Evolutionary conservation across 2,113 vertebrate genomes (phyloP).

Genomic region (Ceyx melanurus): DNA sequence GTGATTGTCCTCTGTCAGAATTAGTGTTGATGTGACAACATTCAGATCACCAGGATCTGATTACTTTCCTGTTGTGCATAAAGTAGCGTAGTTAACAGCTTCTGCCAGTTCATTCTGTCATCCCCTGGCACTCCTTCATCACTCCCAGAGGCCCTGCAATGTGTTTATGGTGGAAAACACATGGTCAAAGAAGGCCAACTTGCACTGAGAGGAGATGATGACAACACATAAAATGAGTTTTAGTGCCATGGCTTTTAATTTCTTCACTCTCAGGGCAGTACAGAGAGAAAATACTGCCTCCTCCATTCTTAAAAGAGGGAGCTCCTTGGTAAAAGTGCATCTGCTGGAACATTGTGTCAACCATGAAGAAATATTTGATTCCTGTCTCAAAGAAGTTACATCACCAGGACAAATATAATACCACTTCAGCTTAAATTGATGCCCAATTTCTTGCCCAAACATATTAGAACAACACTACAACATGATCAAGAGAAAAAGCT

Average conservation of each 20-base stretch:
- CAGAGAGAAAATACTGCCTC: neutral
- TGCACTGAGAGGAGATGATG: neutral
- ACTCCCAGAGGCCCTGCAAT: neutral
- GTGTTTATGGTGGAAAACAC: neutral
- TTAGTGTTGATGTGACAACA: neutral
- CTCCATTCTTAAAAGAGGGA: neutral
- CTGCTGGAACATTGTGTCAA: neutral
- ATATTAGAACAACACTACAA: neutral
- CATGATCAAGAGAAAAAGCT: neutral
- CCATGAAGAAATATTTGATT: neutral
- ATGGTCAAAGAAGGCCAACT: neutral
- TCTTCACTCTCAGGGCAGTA: neutral
- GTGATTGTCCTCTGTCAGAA: neutral
- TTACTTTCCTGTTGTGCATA: neutral
- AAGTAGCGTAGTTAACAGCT: neutral
- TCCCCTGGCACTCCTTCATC: neutral
- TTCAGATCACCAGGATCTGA: neutral
- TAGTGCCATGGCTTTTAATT: neutral
- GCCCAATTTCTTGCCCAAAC: neutral
- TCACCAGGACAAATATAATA: neutral
- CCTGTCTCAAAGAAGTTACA: neutral
- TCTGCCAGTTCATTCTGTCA: neutral
- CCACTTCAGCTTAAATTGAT: neutral
- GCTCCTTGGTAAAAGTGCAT: neutral
- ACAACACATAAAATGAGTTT: neutral